Conservation (phyloP, 2,113 vertebrate species). For the Bothrops jararaca region DNA sequence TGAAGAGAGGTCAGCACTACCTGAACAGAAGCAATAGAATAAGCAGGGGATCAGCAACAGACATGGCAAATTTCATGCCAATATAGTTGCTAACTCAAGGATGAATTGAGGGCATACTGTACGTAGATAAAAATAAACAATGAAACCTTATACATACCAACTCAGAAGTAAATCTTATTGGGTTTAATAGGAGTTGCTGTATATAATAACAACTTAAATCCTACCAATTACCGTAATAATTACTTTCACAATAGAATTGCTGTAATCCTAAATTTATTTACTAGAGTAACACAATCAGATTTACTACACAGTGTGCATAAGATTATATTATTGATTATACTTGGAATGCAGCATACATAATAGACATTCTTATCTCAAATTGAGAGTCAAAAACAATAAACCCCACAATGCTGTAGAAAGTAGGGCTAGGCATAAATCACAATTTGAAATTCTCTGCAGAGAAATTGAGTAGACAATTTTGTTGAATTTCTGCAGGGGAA, state of each 20-base stretch:
- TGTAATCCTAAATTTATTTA: not conserved
- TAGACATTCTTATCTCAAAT: not conserved
- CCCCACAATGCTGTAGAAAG: not conserved
- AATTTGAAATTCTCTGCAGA: not conserved
- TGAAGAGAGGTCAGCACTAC: not conserved
- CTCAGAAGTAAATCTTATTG: not conserved
- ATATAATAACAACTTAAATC: not conserved
- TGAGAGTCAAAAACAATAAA: not conserved
- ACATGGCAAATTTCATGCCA: not conserved
- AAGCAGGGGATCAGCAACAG: not conserved
- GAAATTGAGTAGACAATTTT: not conserved
- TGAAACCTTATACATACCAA: not conserved
- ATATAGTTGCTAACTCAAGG: not conserved
- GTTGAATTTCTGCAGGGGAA: not conserved
- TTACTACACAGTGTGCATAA: not conserved
- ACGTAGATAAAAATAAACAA: not conserved
- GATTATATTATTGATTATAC: not conserved
- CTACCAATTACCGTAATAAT: not conserved
- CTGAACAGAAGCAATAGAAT: not conserved
- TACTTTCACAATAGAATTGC: not conserved
- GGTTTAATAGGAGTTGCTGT: not conserved
- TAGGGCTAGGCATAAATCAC: not conserved
- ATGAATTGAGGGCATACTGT: not conserved
- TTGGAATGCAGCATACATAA: not conserved
- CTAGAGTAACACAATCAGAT: not conserved